phyloP scores from a whole-genome alignment of 2,888 invertebrate species.

The Arge pagana region DNA sequence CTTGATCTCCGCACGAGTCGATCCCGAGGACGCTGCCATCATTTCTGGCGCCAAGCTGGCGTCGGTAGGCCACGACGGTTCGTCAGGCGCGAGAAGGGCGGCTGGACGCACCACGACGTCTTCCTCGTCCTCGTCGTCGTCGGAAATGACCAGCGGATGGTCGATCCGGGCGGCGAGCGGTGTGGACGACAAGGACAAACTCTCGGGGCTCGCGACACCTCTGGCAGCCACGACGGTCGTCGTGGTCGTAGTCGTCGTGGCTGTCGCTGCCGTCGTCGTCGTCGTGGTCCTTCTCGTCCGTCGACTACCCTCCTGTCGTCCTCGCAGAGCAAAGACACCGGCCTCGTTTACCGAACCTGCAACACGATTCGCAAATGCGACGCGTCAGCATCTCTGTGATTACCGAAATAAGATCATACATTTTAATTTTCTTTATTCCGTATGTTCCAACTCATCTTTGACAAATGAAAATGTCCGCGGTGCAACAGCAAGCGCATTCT shows the following conservation, averaged over 20 bases:
- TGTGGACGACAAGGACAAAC: conserved; percentile 5
- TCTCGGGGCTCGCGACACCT: background rate
- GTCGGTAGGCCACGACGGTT: conserved; percentile 48
- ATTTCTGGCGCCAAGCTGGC: conserved; percentile 16
- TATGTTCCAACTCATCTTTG: too few species aligned
- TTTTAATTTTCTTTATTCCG: background rate
- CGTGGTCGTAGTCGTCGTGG: conserved; percentile 34
- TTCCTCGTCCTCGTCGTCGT: too few species aligned
- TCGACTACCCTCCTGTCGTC: conserved; percentile 49
- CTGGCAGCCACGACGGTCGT: background rate
- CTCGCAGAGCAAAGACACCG: conserved; percentile 50
- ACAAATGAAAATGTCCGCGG: too few species aligned
- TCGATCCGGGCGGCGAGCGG: background rate
- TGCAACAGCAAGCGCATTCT: too few species aligned
- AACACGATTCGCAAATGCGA: conserved; percentile 31
- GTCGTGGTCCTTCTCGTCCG: conserved; percentile 47
- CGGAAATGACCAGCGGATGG: conserved; percentile 28
- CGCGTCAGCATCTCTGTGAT: background rate
- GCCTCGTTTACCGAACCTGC: conserved; percentile 54
- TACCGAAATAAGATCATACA: background rate
- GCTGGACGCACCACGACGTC: conserved; percentile 49
- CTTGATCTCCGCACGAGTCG: conserved; percentile 46
- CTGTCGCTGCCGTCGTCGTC: conserved; percentile 43
- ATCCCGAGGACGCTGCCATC: conserved; percentile 31
- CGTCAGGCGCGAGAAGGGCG: conserved; percentile 51